Evolutionary conservation across 2,113 vertebrate genomes (phyloP), one percentile per base, ranked within the genome.

Genomic region (Saccopteryx bilineata): DNA sequence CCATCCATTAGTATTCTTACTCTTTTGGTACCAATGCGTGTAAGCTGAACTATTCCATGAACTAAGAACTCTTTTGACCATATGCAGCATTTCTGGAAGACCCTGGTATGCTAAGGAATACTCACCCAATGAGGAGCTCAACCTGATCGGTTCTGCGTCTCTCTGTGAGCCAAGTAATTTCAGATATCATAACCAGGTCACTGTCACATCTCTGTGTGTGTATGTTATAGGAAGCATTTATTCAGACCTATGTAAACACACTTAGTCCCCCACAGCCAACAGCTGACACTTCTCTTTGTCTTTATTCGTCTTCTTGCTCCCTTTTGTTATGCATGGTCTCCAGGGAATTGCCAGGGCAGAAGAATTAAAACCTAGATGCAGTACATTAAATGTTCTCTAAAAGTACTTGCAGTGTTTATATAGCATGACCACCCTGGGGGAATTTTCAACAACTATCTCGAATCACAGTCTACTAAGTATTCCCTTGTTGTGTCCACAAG

Each of bases 321-420:
- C 21, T 84, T 96, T 95, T 96, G 46, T 88, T 78, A 61, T 79
- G 48, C 7, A 0, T 93, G 31, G 19, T 72, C 74, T 65, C 54
- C 58, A 63, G 39, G 33, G 79, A 97, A 87, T 84, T 94, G 8
- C 69, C 52, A 89, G 61, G 52, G 61, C 52, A 90, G 33, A 96
- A 91, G 94, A 97, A 95, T 93, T 97, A 97, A 96, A 93, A 89
- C 65, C 65, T 90, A 96, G 94, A 93, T 84, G 79, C 54, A 94
- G 81, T 81, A 90, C 96, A 96, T 97, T 97, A 97, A 96, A 74
- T n/a, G 21, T 95, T 95, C 86, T 91, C 78, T 94, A 66, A 76
- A 88, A 86, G 91, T 87, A 87, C 54, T 91, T 31, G 54, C 75
- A 39, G 46, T 94, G 69, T 96, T 97, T 95, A 93, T 54, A 84